These are phyloP conservation scores for Datnioides undecimradiatus DNA, from an alignment of 2,113 vertebrate species.

Conservation along the genomic window DNA sequence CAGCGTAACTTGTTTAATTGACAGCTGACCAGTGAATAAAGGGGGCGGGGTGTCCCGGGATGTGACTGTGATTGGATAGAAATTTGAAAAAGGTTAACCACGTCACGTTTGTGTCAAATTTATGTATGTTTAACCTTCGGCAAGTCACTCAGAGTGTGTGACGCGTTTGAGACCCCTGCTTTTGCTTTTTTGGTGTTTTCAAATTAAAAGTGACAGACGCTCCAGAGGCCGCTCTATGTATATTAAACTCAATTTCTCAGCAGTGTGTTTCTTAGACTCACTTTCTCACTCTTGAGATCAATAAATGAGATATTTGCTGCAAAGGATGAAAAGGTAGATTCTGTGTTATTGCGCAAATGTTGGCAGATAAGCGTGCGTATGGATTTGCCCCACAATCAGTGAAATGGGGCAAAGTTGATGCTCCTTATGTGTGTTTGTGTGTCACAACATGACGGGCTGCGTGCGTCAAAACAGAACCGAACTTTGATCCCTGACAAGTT, in stretches of 20 bases:
- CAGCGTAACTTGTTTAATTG: no score
- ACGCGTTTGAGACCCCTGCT: no score
- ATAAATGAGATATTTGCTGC: not conserved
- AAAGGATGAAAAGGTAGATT: not conserved
- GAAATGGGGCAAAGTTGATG: conserved; percentile 45
- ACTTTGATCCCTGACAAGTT: conserved; percentile 67
- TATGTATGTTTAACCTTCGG: no score
- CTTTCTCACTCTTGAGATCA: not conserved
- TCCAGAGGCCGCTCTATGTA: not conserved
- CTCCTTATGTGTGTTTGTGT: conserved; percentile 46
- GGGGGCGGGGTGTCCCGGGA: no score
- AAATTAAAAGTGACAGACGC: not conserved
- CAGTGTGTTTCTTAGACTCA: not conserved
- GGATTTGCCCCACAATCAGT: not conserved
- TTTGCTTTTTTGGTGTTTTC: not conserved
- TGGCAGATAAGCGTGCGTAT: not conserved
- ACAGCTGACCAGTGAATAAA: no score
- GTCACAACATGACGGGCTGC: conserved; percentile 21
- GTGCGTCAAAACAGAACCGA: conserved; percentile 21
- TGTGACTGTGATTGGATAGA: no score
- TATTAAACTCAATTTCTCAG: not conserved
- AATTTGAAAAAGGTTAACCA: no score
- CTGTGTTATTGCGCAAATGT: not conserved
- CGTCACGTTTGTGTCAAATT: no score
- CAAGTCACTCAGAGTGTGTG: no score